phyloP scores from a whole-genome alignment of 2,797 vertebrate species.

The Sebastiscus tertius region DNA sequence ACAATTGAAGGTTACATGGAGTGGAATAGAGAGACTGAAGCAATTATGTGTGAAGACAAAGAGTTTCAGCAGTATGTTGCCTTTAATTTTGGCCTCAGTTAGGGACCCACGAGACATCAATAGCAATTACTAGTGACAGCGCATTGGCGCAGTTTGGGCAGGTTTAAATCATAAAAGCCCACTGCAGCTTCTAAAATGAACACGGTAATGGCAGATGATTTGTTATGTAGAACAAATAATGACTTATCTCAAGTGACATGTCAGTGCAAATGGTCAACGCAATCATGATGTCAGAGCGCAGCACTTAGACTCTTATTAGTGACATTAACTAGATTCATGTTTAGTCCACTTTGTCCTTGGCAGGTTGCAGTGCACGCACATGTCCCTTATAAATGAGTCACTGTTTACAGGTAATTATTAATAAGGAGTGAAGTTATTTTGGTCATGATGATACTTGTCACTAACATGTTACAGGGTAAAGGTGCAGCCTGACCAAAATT shows the following conservation, averaged over 20 bases:
- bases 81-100: conserved; percentile 15
- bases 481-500: background rate
- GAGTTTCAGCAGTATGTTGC: background rate
- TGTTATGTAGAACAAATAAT: conserved; percentile 29
- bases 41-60: background rate
- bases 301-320: conserved; percentile 17
- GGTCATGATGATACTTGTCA: background rate
- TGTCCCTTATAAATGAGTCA: background rate
- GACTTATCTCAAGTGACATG: conserved; percentile 7
- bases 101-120: background rate
- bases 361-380: background rate
- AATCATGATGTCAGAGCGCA: conserved; percentile 5
- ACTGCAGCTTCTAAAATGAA: background rate
- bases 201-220: background rate
- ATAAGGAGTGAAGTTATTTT: background rate
- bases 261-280: conserved; percentile 9
- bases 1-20: background rate
- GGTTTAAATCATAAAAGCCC: conserved; percentile 14
- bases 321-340: conserved; percentile 13
- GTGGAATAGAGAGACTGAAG: background rate
- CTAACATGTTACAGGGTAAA: background rate
- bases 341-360: conserved; percentile 5
- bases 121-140: conserved; percentile 15
- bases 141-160: background rate
- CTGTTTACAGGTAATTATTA: background rate